phyloP scores from a whole-genome alignment of 2,888 invertebrate species.

The Cryptocephalus primarius region DNA sequence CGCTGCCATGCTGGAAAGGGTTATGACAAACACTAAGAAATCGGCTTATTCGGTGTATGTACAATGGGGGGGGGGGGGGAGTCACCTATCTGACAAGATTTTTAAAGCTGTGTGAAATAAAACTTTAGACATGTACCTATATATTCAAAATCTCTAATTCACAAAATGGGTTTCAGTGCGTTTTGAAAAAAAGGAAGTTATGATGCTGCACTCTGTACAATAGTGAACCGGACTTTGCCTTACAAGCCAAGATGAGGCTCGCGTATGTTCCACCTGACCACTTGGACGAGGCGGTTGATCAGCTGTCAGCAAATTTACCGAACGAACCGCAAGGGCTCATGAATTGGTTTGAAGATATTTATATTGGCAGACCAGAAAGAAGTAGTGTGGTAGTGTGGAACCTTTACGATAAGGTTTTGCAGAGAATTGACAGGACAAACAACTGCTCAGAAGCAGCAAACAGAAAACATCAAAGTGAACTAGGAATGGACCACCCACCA shows the following conservation, averaged over 20 bases:
- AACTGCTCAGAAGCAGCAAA: not conserved
- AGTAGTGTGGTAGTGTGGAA: not conserved
- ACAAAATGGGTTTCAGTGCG: no score
- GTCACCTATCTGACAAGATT: no score
- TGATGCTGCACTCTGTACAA: no score
- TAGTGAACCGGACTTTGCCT: not conserved
- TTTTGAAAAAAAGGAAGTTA: no score
- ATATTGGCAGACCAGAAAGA: not conserved
- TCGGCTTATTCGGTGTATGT: no score
- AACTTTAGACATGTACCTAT: no score
- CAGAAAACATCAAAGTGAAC: not conserved
- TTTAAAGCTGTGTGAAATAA: no score
- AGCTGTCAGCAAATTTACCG: not conserved
- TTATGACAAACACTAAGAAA: no score
- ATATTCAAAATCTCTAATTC: no score
- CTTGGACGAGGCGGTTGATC: not conserved
- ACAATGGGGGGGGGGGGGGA: no score
- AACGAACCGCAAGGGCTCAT: not conserved
- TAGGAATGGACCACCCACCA: not conserved
- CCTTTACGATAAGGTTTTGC: not conserved
- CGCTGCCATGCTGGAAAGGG: no score
- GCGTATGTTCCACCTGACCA: not conserved
- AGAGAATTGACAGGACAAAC: not conserved
- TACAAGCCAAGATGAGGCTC: not conserved
- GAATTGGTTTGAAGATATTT: not conserved